Percentiles rank a stretch among this genome's conserved stretches.
These are phyloP conservation scores for Myotis pilosus DNA, from an alignment of 2,797 vertebrate genomes.

Conservation along the genomic window DNA sequence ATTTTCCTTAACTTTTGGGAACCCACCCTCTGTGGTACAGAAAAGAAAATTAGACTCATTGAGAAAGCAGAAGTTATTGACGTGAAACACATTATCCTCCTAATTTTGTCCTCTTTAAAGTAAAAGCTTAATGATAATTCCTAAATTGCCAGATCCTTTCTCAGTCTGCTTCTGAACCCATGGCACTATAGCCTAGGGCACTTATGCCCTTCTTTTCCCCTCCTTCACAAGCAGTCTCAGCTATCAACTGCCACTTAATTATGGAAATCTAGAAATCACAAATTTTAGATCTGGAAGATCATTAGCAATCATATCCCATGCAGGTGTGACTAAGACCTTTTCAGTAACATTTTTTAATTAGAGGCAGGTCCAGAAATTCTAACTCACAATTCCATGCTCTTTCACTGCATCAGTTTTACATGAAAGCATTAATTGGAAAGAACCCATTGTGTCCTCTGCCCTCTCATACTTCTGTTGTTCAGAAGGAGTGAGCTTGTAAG, in stretches of 20 bases:
- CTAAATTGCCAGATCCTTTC: neutral
- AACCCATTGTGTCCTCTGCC: neutral
- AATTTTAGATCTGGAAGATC: neutral
- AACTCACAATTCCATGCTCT: neutral
- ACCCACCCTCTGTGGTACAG: neutral
- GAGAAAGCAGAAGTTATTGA: neutral
- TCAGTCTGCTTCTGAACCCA: neutral
- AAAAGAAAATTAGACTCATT: neutral
- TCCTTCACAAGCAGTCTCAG: neutral
- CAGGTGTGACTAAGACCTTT: neutral
- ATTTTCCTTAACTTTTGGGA: conserved; percentile 2
- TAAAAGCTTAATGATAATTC: neutral
- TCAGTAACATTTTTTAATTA: neutral
- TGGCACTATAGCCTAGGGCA: neutral
- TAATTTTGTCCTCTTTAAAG: neutral
- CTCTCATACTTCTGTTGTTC: neutral
- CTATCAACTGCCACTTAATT: neutral
- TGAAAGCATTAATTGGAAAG: neutral
- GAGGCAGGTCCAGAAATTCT: neutral
- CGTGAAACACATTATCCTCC: neutral
- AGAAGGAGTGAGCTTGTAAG: neutral
- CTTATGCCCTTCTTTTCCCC: neutral
- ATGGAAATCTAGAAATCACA: neutral
- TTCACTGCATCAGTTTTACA: neutral
- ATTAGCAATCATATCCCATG: neutral